Percentiles rank a stretch among this genome's conserved stretches.
phyloP scores from a whole-genome alignment of 37 sponge, comb jelly and placozoan genomes.

The Bolinopsis microptera region DNA sequence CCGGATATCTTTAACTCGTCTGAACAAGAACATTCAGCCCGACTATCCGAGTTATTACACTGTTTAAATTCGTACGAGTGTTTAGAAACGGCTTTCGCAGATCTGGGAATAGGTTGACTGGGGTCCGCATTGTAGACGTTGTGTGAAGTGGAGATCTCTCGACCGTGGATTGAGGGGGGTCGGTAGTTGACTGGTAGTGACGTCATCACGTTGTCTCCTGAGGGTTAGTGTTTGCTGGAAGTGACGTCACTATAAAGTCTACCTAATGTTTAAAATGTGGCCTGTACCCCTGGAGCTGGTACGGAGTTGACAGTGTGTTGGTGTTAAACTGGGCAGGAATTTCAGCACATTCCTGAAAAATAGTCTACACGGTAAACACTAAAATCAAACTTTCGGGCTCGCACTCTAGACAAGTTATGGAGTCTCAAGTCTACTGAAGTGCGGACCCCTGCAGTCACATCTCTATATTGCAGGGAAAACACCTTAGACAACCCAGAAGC shows the following conservation, averaged over 20 bases:
- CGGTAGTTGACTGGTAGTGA: conserved; percentile 34
- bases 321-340: not conserved
- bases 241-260: not conserved
- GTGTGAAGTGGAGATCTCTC: not conserved
- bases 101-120: not conserved
- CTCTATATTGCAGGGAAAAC: too few species aligned
- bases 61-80: not conserved
- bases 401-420: too few species aligned
- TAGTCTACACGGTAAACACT: too few species aligned
- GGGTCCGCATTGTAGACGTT: conserved; percentile 62
- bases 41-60: not conserved
- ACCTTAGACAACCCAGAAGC: too few species aligned
- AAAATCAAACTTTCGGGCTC: too few species aligned
- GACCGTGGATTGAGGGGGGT: conserved; percentile 47
- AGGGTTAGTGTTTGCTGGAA: not conserved
- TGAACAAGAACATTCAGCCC: not conserved
- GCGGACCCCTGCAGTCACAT: too few species aligned
- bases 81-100: not conserved
- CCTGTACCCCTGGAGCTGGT: not conserved
- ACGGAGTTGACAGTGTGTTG: not conserved
- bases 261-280: not conserved
- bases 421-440: too few species aligned
- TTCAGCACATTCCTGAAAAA: not conserved
- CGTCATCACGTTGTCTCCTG: conserved; percentile 29
- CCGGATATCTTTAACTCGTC: conserved; percentile 45